A percentile compares a stretch with the other conserved stretches of the same genome.
phyloP scores from a whole-genome alignment of 2,797 vertebrate genomes.

The Natrix natrix region DNA sequence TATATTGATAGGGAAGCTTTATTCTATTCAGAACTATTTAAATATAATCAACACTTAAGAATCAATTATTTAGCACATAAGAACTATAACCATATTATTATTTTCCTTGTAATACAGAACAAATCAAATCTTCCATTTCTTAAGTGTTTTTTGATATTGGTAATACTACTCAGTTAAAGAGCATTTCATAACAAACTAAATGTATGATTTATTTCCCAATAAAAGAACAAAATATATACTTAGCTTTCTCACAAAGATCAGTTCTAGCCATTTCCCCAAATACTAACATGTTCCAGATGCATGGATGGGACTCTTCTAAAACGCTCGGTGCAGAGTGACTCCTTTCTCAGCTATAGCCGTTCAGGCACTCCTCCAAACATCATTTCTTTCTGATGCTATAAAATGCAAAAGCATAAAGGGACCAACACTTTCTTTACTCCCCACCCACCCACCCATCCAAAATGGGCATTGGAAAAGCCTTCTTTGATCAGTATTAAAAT shows the following conservation, averaged over 20 bases:
- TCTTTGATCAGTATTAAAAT: not conserved
- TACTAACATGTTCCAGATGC: not conserved
- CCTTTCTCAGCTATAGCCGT: not conserved
- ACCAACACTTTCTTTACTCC: no score
- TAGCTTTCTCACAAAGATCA: not conserved
- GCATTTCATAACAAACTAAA: not conserved
- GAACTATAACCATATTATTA: not conserved
- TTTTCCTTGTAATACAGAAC: not conserved
- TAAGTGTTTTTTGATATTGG: not conserved
- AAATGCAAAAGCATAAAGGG: no score
- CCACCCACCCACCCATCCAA: no score
- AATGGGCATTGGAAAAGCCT: not conserved
- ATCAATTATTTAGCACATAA: not conserved
- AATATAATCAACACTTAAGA: slow-evolving; percentile 4
- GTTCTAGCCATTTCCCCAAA: not conserved
- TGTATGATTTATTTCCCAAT: not conserved
- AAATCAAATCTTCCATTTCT: not conserved
- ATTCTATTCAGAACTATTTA: not conserved
- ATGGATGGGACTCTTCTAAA: not conserved
- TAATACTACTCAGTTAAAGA: not conserved
- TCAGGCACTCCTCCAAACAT: not conserved
- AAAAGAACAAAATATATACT: not conserved
- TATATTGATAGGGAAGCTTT: not conserved
- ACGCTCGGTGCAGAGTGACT: not conserved
- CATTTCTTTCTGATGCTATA: not conserved